A percentile compares a stretch with the other conserved stretches of the same genome.
These are phyloP conservation scores for Vultur gryphus DNA, from an alignment of 2,797 vertebrate genomes.

Conservation along the genomic window DNA sequence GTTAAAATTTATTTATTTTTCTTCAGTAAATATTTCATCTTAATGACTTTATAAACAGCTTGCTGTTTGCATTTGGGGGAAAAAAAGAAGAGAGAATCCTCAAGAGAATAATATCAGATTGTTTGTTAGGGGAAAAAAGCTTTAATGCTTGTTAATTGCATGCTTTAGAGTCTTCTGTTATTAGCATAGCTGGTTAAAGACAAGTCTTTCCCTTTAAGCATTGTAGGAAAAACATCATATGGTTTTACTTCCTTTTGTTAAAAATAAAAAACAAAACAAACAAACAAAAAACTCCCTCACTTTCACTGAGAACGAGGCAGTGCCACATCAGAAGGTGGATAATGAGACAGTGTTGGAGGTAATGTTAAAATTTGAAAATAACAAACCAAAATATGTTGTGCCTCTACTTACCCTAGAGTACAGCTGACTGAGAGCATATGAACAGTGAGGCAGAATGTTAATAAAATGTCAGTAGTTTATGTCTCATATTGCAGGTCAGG, in stretches of 20 bases:
- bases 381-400: neutral
- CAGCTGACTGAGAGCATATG: neutral
- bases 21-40: neutral
- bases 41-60: constrained; percentile 1
- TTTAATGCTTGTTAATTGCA: constrained; percentile 18
- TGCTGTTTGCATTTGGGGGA: neutral
- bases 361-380: neutral
- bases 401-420: neutral
- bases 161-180: neutral
- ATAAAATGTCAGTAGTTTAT: neutral
- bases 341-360: neutral
- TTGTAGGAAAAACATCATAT: neutral
- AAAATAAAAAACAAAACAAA: neutral
- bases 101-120: neutral
- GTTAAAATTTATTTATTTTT: neutral
- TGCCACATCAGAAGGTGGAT: neutral
- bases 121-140: neutral
- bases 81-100: neutral
- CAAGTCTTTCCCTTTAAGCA: neutral
- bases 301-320: neutral
- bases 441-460: neutral
- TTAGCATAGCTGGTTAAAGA: neutral
- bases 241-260: neutral
- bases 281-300: rapidly evolving
- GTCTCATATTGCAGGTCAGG: neutral